Base-by-base conservation (phyloP, 2,888 invertebrate genomes). In the Heteromurus nitidus region DNA sequence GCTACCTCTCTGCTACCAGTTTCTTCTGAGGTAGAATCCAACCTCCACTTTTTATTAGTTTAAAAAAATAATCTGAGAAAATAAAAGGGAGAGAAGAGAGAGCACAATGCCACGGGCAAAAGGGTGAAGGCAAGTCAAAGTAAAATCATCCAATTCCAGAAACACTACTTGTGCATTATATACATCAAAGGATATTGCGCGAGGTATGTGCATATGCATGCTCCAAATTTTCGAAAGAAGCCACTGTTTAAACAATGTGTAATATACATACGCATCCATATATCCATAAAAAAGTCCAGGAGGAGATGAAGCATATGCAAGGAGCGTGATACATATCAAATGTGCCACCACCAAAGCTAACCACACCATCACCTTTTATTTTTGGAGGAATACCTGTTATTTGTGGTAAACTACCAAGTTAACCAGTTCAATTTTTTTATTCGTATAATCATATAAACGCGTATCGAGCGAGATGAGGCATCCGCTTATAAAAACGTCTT, bases 381-480 rank as follows among this genome's bases (percentile, higher is more conserved):
- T 26, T 20, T 20, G 44, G 26, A 55, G 26, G 55, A 30, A 62
- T 60, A 60, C 62, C 31, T 62, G 62, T 62, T 62, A 62, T 55
- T 55, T 55, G 26, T 55, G 22, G 55, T 55, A 26, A 55, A 20
- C 55, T 55, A 55, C 55, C 55, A 62, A 44, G 67, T 58, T 75
- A 58, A 75, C 75, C 67, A 75, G 67, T 67, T 67, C 67, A 58
- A 22, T 75, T 73, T 75, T 75, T 53, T 65, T 58, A 58, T 67
- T 67, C 28, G 42, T 30, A 47, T 22, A 44, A 13, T 26, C 44
- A 22, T 22, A 67, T 26, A 7, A 47, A 50, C 7, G 13, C n/a
- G 5, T 50, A n/a, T 50, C 50, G n/a, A 13, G n/a, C 13, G 1
- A 53, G 11, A 53, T 50, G 31, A 73, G 30, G 16, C 60, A 60